These are phyloP conservation scores for Ricordea florida DNA, from an alignment of 92 coral and sea anemone species.

Conservation along the genomic window DNA sequence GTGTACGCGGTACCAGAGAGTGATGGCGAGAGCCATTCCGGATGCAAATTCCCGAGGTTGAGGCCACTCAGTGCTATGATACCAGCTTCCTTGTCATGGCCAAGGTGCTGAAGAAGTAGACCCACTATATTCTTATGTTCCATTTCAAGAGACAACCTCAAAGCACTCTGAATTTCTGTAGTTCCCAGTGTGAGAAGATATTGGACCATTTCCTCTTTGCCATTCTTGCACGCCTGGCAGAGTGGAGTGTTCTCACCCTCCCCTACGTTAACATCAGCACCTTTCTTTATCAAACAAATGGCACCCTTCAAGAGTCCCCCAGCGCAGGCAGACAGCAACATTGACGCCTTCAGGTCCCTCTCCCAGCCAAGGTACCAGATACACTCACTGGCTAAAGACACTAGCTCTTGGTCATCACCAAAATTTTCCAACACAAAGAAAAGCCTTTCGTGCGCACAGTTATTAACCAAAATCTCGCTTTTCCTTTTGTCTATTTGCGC, in stretches of 20 bases:
- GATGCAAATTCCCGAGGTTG: slow-evolving; percentile 80
- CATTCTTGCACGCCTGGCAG: slow-evolving; percentile 82
- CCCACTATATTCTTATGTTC: slow-evolving; percentile 79
- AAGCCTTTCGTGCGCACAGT: slow-evolving; percentile 80
- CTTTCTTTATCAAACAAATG: slow-evolving; percentile 77
- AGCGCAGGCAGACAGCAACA: slow-evolving; percentile 90
- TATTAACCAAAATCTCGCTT: slow-evolving; percentile 75
- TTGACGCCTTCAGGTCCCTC: slow-evolving; percentile 70
- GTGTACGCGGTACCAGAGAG: slow-evolving; percentile 73
- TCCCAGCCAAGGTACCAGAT: slow-evolving; percentile 83
- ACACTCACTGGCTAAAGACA: slow-evolving; percentile 77
- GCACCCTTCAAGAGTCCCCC: slow-evolving; percentile 81
- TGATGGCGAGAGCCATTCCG: slow-evolving; percentile 89
- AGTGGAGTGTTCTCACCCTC: slow-evolving; percentile 86
- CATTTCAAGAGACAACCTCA: slow-evolving; percentile 83
- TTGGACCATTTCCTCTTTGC: slow-evolving; percentile 80
- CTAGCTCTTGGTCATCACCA: slow-evolving; percentile 62
- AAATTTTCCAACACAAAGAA: slow-evolving; percentile 74
- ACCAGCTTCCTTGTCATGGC: slow-evolving; percentile 95
- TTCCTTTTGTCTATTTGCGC: slow-evolving; percentile 69
- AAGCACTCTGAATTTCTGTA: slow-evolving; percentile 86
- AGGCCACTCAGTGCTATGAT: slow-evolving; percentile 91
- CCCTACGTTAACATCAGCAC: slow-evolving; percentile 93
- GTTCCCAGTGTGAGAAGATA: slow-evolving; percentile 85
- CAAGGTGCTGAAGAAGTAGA: slow-evolving; percentile 84